Percentiles rank a stretch among this genome's conserved stretches.
Evolutionary conservation across 2,797 vertebrate genomes (phyloP).

Genomic region (Enteromius anoplus): DNA sequence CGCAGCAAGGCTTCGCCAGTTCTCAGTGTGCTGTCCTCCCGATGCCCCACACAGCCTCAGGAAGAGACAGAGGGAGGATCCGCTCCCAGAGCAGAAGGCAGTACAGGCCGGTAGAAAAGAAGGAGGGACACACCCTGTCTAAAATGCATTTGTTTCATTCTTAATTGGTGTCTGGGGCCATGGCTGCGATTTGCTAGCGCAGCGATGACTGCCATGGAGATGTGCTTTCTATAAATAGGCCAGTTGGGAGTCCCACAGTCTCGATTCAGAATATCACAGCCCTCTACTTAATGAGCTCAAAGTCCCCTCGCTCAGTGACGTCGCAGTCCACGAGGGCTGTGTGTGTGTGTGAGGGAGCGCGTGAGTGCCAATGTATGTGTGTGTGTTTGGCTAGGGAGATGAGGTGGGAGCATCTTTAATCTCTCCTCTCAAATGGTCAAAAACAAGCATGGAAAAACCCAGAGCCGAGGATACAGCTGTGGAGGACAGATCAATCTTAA

Average conservation of each 20-base stretch:
- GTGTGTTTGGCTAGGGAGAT: constrained; percentile 35
- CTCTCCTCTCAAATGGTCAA: constrained; percentile 67
- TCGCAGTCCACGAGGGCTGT: constrained; percentile 66
- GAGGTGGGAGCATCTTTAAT: constrained; percentile 68
- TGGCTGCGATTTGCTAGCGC: constrained; percentile 79
- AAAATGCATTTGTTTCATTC: constrained; percentile 83
- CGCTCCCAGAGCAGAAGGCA: constrained; percentile 61
- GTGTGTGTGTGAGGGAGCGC: constrained; percentile 17
- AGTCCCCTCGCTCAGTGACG: constrained; percentile 79
- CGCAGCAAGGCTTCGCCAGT: constrained; percentile 70
- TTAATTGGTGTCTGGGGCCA: constrained; percentile 84
- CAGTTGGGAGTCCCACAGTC: constrained; percentile 83
- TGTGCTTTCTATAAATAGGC: constrained; percentile 81
- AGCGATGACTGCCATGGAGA: constrained; percentile 80
- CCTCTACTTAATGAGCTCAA: constrained; percentile 83
- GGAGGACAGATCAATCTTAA: constrained; percentile 61
- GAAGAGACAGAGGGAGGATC: constrained; percentile 65
- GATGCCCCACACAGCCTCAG: constrained; percentile 69
- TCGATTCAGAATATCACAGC: constrained; percentile 86
- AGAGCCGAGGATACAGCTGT: constrained; percentile 56
- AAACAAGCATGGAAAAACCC: constrained; percentile 68
- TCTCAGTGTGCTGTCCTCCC: constrained; percentile 65
- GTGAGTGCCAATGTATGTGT: neutral
- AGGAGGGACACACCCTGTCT: constrained; percentile 74
- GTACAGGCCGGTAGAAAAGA: constrained; percentile 62